Evolutionary conservation across 1,140 invertebrate species (phyloP).

Genomic region (Solen grandis): DNA sequence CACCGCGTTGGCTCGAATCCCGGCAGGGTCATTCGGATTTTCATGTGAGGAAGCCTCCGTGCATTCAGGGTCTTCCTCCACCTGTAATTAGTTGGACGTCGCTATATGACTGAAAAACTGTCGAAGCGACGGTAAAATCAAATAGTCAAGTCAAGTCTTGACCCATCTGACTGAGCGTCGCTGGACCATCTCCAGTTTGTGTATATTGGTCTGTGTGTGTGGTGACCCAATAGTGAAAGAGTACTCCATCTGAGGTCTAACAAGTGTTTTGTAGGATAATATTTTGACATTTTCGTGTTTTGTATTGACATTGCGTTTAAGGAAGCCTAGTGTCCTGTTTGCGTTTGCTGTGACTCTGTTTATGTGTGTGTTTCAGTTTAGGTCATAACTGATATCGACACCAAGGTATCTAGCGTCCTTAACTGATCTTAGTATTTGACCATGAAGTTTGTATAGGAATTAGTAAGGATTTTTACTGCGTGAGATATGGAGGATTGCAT

Average conservation of each 20-base stretch:
- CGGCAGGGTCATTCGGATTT: no score
- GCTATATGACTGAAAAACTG: no score
- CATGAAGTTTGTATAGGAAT: background rate
- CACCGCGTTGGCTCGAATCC: no score
- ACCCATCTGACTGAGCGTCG: no score
- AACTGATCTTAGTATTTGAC: constrained; percentile 13
- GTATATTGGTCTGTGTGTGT: no score
- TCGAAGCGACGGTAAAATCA: no score
- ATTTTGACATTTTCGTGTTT: constrained; percentile 25
- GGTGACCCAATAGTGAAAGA: constrained; percentile 41
- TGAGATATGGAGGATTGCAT: constrained; percentile 30
- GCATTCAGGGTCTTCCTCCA: no score
- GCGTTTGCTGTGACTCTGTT: constrained; percentile 21
- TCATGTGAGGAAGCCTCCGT: no score
- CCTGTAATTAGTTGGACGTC: no score
- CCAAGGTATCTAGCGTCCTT: constrained; percentile 17
- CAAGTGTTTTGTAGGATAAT: constrained; percentile 48
- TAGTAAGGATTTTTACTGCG: background rate
- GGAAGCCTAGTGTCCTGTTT: constrained; percentile 37
- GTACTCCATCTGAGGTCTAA: constrained; percentile 49
- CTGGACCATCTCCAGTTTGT: no score
- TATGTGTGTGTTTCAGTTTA: constrained; percentile 31
- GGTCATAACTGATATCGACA: background rate
- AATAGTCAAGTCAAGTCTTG: no score
- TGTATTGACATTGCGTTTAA: constrained; percentile 33